Evolutionary conservation across 2,888 invertebrate species (phyloP).

Genomic region (Taenaris catops): DNA sequence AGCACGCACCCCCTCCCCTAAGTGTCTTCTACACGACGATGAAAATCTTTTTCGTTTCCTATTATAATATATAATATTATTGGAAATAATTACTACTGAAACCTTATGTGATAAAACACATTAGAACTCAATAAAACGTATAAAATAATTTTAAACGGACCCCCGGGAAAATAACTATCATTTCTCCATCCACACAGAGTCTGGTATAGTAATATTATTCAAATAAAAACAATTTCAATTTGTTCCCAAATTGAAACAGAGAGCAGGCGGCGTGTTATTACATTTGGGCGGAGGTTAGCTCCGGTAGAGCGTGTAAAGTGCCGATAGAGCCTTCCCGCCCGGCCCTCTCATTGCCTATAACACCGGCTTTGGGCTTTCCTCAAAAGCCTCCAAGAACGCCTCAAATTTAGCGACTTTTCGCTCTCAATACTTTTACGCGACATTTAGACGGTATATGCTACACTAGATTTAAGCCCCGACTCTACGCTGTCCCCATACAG

Average conservation of each 20-base stretch:
- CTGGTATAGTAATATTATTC: conserved; percentile 64
- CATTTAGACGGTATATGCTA: conserved; percentile 53
- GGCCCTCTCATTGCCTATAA: conserved; percentile 75
- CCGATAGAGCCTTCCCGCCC: conserved; percentile 71
- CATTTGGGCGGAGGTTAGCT: conserved; percentile 75
- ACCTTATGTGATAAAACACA: too few relatives aligned
- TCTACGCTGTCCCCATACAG: too few relatives aligned
- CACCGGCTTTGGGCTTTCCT: conserved; percentile 69
- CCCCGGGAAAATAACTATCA: conserved; percentile 38
- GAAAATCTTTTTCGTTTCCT: too few relatives aligned
- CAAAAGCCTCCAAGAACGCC: conserved; percentile 73
- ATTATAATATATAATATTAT: too few relatives aligned
- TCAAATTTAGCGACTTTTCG: conserved; percentile 76
- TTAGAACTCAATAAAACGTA: conserved; percentile 5
- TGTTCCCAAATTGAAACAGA: conserved; percentile 80
- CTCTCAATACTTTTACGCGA: conserved; percentile 70
- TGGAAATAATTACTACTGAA: too few relatives aligned
- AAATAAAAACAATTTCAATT: conserved; percentile 81
- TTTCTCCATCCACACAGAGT: conserved; percentile 30
- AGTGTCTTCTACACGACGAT: too few relatives aligned
- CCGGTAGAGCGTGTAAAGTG: conserved; percentile 77
- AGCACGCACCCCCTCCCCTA: too few relatives aligned
- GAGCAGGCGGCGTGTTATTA: conserved; percentile 74
- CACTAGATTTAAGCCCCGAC: conserved; percentile 14
- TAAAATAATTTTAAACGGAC: conserved; percentile 17